phyloP scores from a whole-genome alignment of 2,888 invertebrate genomes.

The Tachina fera region DNA sequence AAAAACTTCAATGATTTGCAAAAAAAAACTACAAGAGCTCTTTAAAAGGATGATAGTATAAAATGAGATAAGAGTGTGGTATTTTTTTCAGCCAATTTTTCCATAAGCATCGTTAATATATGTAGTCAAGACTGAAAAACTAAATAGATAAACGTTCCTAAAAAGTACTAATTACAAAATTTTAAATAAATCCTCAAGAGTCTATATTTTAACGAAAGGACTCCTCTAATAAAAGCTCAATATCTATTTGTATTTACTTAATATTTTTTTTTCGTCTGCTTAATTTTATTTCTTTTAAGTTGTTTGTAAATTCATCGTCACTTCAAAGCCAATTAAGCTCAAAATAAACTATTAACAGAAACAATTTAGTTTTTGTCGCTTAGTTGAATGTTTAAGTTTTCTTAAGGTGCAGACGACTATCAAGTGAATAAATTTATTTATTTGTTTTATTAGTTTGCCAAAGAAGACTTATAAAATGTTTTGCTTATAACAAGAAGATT shows the following conservation, averaged over 20 bases:
- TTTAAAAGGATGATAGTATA: constrained; percentile 25
- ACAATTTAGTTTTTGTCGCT: constrained; percentile 67
- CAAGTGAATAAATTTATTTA: constrained; percentile 43
- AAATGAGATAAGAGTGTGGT: too few relatives aligned
- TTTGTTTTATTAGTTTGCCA: constrained; percentile 56
- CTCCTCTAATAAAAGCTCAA: background rate
- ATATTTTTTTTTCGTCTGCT: background rate
- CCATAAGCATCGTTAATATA: too few relatives aligned
- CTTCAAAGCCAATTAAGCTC: constrained; percentile 73
- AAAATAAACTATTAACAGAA: constrained; percentile 68
- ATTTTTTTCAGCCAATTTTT: too few relatives aligned
- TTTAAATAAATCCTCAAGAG: background rate
- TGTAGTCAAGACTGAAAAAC: too few relatives aligned
- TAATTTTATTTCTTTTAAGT: background rate
- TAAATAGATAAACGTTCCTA: too few relatives aligned
- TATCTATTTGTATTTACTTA: background rate
- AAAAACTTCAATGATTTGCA: background rate
- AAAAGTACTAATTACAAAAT: background rate
- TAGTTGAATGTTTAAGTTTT: constrained; percentile 35
- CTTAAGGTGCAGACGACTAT: constrained; percentile 40
- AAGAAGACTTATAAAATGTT: constrained; percentile 63
- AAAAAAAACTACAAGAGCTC: constrained; percentile 1
- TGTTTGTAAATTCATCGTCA: constrained; percentile 51
- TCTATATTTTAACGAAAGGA: background rate
- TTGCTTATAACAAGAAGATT: constrained; percentile 21